Conservation (phyloP, 2,797 vertebrate species). For the Alfaro cultratus region DNA sequence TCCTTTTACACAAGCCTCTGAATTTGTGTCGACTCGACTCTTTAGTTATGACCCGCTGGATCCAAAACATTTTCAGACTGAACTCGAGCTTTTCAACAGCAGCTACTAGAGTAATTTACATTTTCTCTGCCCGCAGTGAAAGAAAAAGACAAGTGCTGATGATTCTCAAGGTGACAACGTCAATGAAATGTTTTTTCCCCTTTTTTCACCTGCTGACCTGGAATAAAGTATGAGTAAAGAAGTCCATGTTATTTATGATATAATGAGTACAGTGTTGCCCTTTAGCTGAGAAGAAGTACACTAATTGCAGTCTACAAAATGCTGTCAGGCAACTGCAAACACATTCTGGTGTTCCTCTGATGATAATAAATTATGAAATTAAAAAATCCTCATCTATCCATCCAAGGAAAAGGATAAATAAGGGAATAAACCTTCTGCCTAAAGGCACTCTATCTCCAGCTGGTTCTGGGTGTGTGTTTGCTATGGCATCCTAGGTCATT, state of each 20-base stretch:
- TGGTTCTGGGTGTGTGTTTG: not conserved
- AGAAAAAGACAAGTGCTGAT: constrained; percentile 37
- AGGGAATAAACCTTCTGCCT: not conserved
- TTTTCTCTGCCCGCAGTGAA: constrained; percentile 57
- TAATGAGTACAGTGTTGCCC: constrained; percentile 7
- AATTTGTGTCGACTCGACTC: constrained; percentile 68
- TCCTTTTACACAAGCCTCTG: constrained; percentile 78
- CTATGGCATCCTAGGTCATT: not conserved
- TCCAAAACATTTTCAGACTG: constrained; percentile 64
- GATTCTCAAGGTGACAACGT: constrained; percentile 50
- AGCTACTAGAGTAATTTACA: constrained; percentile 59
- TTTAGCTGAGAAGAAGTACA: constrained; percentile 1
- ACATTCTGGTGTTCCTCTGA: not conserved
- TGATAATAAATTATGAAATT: not conserved
- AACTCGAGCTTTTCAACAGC: constrained; percentile 55
- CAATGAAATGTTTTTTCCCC: constrained; percentile 29
- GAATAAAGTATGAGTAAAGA: constrained; percentile 13
- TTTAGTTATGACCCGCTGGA: constrained; percentile 65
- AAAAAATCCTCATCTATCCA: not conserved
- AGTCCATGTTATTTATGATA: constrained; percentile 5
- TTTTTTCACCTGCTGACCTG: constrained; percentile 30
- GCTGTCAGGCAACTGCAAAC: not conserved
- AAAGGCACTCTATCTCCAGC: not conserved
- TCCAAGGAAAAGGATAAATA: not conserved
- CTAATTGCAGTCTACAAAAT: constrained; percentile 3